Evolutionary conservation across 2,888 invertebrate genomes (phyloP), one percentile per base, ranked within the genome.

Genomic region (Aethes cnicana): DNA sequence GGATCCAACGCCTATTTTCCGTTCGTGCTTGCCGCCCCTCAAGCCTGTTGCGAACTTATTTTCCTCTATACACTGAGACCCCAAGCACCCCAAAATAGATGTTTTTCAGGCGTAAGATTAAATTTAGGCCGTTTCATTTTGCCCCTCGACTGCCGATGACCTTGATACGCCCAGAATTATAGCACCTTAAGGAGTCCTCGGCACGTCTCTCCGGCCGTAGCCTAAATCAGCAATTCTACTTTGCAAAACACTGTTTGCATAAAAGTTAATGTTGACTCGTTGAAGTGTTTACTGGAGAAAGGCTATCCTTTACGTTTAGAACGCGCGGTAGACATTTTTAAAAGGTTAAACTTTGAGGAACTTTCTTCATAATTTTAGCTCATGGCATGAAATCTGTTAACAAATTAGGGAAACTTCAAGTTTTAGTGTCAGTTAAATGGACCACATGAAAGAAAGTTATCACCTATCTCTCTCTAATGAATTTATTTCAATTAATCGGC

Each of bases 31-130:
- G 5, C 1, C 17, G 5, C n/a, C 4, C 9, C n/a, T 16, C 6
- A 16, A 30, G 36, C 47, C 47, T 47, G 48, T 41, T 48, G 32
- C 32, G 6, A 25, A n/a, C 39, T 47, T 39, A 32, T 43, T 32
- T 32, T 39, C 3, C 9, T 25, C 18, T 18, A 41, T 25, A 33
- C 33, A 23, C 28, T 20, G 9, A 18, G 25, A 14, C 25, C 14
- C 6, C 1, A n/a, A 8, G 23, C 16, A 20, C 32, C 33, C 30
- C 9, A 33, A 48, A 48, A 41, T 48, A 48, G 32, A 32, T 41
- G 25, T 32, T 32, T 41, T 33, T 23, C 41, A 25, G 32, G 8
- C 46, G 7, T 9, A 8, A 47, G 39, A 47, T 47, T 39, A 47
- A 32, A 47, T 47, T 32, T 25, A 47, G 37, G 11, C 23, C 11